Evolutionary conservation across 2,113 vertebrate species (phyloP), one percentile per base, ranked within the genome.

Genomic region (Indri indri): DNA sequence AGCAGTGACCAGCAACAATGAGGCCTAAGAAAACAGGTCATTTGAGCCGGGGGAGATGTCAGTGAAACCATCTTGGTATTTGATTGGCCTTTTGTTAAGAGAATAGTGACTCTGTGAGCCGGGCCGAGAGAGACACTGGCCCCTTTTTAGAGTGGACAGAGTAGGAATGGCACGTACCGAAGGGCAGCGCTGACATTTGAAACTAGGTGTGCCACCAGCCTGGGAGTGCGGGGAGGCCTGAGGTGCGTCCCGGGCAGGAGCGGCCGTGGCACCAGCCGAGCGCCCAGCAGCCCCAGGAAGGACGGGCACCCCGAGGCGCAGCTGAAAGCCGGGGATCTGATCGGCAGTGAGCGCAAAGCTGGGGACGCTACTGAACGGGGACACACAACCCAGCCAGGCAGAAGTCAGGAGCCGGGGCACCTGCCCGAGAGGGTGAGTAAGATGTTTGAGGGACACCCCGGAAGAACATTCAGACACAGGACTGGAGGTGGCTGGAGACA

Each of bases 21-120:
- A 85, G 59, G 94, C 93, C 95, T 98, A 94, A 98, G 97, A 97
- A 90, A 97, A 82, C 93, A 34, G 87, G 97, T 96, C 93, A 98
- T 95, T 71, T 20, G 97, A 98, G 98, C 97, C 0, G 27, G 27
- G 87, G 61, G 83, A 84, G 40, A 93, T 17, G 83, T 97, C 96
- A 97, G 74, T 22, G 89, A 94, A 97, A 97, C 93, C 76, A 45
- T 95, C 90, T 95, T 96, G 54, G 91, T 8, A 20, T 70, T 97
- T 66, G 96, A 95, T 97, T 95, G 95, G 91, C 83, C 97, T 96
- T 97, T 98, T 97, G 97, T 97, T 81, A 30, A 40, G 87, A 93
- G 95, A 97, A 97, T 34, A 94, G 97, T 45, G 90, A 97, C 87
- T 95, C 95, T 97, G 65, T 96, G 80, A 95, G 93, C 91, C 0